Evolutionary conservation across 1,140 invertebrate species (phyloP), one percentile per base, ranked within the genome.

Genomic region (Dendrolimus punctatus): DNA sequence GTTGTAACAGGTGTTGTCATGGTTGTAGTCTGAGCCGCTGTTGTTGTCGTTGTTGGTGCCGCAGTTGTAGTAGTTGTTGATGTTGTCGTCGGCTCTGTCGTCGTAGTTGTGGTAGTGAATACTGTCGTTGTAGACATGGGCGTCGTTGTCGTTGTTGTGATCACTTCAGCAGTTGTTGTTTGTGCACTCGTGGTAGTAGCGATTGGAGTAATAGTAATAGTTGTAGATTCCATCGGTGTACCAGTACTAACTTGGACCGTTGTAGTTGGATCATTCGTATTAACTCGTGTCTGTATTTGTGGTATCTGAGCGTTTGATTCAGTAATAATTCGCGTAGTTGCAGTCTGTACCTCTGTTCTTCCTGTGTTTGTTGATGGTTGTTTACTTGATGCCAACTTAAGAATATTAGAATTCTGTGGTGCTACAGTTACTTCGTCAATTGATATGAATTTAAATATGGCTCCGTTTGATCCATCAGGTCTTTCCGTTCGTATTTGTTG

Each of bases 401-500:
- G 64, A 49, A 88, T 83, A 62, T 86, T 85, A 40, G 85, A 74
- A 53, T 80, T 73, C 75, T 80, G 73, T 52, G 70, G 57, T 54
- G 66, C 52, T 43, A 73, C 70, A 39, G 72, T 76, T 6, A 85
- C 75, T 73, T 87, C 80, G 53, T 86, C 80, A 51, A 88, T 86
- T 40, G 87, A 83, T 72, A 87, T 88, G 57, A 82, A 88, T 72
- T 86, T 84, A 69, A 85, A 88, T 59, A 87, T 68, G 40, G 82
- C 64, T 59, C 72, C 72, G 60, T 62, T 76, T 49, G 71, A 80
- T 61, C 80, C 72, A 58, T 53, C 59, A 40, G 85, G 87, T 67
- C 76, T 87, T 73, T 88, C 87, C 9, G 87, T 88, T 38, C 85
- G 76, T 55, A 88, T 87, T 78, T 84, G 71, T 77, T 87, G 78